These are phyloP conservation scores for Meleagris gallopavo DNA, from an alignment of 2,113 vertebrate species.

Conservation along the genomic window DNA sequence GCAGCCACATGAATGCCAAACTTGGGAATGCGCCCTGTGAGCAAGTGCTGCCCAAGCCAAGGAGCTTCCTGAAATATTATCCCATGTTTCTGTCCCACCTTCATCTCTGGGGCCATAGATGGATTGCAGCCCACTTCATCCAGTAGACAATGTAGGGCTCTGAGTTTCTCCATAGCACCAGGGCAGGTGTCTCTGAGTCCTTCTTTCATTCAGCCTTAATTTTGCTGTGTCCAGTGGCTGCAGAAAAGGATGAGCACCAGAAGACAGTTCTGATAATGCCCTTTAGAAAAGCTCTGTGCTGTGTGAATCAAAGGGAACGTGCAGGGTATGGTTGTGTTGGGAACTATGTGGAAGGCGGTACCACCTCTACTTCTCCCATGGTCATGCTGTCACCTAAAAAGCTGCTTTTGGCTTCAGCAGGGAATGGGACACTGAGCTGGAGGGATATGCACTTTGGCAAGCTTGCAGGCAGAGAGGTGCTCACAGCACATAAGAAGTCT, in stretches of 20 bases:
- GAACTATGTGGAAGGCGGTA: neutral
- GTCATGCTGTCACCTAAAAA: neutral
- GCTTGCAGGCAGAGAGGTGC: neutral
- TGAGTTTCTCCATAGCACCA: accelerated
- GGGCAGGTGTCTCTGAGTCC: neutral
- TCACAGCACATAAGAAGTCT: neutral
- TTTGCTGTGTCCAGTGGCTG: neutral
- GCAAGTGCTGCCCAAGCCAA: neutral
- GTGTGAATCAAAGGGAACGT: neutral
- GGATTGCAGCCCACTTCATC: neutral
- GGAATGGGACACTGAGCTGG: neutral
- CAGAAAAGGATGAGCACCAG: neutral
- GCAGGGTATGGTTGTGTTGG: neutral
- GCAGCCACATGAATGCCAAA: slow-evolving; percentile 49
- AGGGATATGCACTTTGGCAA: neutral
- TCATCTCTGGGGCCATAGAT: neutral
- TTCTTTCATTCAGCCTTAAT: neutral
- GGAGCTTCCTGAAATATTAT: slow-evolving; percentile 35
- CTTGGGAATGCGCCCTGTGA: neutral
- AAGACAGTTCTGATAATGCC: accelerated
- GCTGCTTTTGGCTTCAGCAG: neutral
- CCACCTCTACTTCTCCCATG: neutral
- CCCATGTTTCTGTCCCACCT: slow-evolving; percentile 43
- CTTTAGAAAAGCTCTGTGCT: neutral
- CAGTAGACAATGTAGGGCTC: slow-evolving; percentile 30